Evolutionary conservation across 2,797 vertebrate genomes (phyloP).

Genomic region (Tiaroga cobitis): DNA sequence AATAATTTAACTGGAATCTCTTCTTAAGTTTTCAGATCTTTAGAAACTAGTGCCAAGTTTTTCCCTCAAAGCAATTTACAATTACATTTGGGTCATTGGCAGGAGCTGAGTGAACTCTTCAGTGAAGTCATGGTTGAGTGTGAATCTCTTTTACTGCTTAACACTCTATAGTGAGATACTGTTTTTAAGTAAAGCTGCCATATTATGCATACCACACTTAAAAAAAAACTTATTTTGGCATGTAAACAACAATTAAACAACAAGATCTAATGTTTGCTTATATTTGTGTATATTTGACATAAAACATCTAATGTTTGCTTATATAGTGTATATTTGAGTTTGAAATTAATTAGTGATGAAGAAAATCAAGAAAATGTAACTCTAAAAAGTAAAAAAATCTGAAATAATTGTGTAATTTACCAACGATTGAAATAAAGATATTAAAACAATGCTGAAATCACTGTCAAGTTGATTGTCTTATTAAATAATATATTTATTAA

Average conservation of each 20-base stretch:
- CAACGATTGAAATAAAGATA: background rate
- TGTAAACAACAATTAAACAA: background rate
- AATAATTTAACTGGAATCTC: background rate
- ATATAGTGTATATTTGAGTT: background rate
- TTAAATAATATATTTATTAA: background rate
- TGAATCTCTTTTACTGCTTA: background rate
- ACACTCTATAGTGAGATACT: conserved; percentile 1
- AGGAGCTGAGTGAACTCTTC: background rate
- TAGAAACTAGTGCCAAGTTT: background rate
- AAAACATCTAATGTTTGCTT: background rate
- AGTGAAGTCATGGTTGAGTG: background rate
- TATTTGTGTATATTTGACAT: background rate
- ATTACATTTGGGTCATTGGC: background rate
- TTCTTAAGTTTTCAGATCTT: background rate
- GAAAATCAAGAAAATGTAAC: background rate
- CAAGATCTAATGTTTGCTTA: background rate
- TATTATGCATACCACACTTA: background rate
- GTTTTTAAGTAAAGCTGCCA: conserved; percentile 1
- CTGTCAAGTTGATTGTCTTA: background rate
- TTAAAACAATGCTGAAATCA: background rate
- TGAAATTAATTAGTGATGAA: background rate
- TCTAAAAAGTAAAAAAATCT: background rate
- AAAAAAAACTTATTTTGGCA: background rate
- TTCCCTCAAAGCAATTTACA: background rate
- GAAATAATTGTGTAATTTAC: background rate